Percentiles rank a stretch among this genome's conserved stretches.
Evolutionary conservation across 1,140 invertebrate species (phyloP).

Genomic region (Drosophila ananassae): DNA sequence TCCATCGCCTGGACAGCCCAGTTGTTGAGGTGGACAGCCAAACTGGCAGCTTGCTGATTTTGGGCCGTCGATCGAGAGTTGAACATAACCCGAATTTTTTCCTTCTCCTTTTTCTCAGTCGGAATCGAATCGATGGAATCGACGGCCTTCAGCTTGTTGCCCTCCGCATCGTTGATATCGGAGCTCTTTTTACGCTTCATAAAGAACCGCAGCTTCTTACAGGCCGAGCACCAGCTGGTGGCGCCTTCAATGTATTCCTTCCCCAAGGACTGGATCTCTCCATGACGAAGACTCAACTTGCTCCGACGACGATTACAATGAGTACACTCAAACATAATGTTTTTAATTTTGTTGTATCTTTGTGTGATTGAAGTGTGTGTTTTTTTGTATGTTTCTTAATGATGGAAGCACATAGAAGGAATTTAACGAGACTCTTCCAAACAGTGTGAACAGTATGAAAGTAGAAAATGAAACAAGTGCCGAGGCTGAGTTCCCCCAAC

Average conservation of each 20-base stretch:
- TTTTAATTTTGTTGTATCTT: neutral
- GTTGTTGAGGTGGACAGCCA: slow-evolving; percentile 1
- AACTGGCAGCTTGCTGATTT: neutral
- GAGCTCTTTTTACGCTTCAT: neutral
- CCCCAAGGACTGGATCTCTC: neutral
- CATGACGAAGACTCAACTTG: neutral
- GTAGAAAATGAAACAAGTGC: neutral
- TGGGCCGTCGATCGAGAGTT: neutral
- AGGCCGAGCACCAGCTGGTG: neutral
- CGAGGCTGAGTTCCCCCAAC: neutral
- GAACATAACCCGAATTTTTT: neutral
- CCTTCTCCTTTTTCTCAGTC: neutral
- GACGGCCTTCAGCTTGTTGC: neutral
- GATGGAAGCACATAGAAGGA: neutral
- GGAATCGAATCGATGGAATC: neutral
- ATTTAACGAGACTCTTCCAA: slow-evolving; percentile 4
- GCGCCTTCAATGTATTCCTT: slow-evolving; percentile 1
- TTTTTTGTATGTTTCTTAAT: neutral
- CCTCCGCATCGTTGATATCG: neutral
- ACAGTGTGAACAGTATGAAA: slow-evolving; percentile 7
- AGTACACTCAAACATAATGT: slow-evolving; percentile 20
- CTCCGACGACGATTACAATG: neutral
- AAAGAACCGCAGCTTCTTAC: neutral
- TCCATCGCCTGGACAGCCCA: slow-evolving; percentile 33
- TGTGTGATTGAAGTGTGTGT: neutral